These are phyloP conservation scores for Oophaga sylvatica DNA, from an alignment of 2,797 vertebrate species.

Conservation along the genomic window DNA sequence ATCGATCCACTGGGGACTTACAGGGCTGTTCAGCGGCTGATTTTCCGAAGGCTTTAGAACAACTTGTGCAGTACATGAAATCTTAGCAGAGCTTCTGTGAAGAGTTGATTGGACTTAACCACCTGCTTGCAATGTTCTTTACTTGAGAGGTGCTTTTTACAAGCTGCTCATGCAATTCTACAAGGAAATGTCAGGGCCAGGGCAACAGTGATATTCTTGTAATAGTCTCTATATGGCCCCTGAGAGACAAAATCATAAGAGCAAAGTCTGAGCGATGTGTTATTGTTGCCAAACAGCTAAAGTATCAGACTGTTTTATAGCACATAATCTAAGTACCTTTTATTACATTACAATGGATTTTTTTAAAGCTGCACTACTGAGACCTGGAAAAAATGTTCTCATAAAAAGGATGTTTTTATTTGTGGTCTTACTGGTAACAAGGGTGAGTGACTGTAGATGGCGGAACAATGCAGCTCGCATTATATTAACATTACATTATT, in stretches of 20 bases:
- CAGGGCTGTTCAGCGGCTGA: not conserved
- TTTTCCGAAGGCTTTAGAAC: conserved; percentile 41
- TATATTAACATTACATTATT: conserved; percentile 30
- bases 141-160: conserved; percentile 47
- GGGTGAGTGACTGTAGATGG: conserved; percentile 29
- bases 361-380: conserved; percentile 47
- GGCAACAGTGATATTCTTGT: conserved; percentile 53
- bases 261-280: conserved; percentile 48
- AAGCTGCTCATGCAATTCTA: conserved; percentile 48
- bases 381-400: conserved; percentile 41
- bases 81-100: conserved; percentile 40
- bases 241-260: conserved; percentile 51
- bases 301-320: conserved; percentile 45
- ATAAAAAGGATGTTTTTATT: conserved; percentile 54
- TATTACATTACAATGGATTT: conserved; percentile 58
- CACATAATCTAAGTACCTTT: conserved; percentile 47
- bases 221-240: conserved; percentile 51
- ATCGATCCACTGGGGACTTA: not conserved
- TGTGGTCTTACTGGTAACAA: conserved; percentile 27
- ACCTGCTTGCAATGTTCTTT: conserved; percentile 52
- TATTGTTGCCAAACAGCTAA: conserved; percentile 47
- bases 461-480: not conserved
- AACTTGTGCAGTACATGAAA: conserved; percentile 39
- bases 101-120: conserved; percentile 42
- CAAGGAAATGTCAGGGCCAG: conserved; percentile 54